phyloP scores from a whole-genome alignment of 2,797 vertebrate species.

The Enteromius mattozi region DNA sequence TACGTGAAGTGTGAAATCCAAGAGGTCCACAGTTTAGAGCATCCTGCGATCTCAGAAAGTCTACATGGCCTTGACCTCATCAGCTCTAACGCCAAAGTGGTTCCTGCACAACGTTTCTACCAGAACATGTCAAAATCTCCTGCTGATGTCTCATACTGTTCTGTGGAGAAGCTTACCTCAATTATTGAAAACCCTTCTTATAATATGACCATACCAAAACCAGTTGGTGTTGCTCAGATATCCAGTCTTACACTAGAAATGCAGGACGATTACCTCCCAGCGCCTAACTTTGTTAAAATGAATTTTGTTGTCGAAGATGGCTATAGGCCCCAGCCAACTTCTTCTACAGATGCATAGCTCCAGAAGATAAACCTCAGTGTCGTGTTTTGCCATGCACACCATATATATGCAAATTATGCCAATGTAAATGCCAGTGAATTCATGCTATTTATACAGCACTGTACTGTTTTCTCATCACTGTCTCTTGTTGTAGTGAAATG shows the following conservation, averaged over 20 bases:
- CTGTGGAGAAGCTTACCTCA: background rate
- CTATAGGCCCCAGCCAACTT: conserved; percentile 2
- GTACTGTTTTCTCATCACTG: background rate
- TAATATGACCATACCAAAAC: background rate
- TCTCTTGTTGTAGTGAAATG: background rate
- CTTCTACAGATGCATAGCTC: background rate
- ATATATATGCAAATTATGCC: background rate
- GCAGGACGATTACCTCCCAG: conserved; percentile 22
- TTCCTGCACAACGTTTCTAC: background rate
- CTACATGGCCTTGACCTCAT: background rate
- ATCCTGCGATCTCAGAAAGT: background rate
- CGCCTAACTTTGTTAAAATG: background rate
- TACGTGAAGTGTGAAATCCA: conserved; percentile 31
- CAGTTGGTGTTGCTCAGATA: background rate
- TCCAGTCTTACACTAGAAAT: conserved; percentile 30
- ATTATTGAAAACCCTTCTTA: conserved; percentile 54
- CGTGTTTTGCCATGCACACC: background rate
- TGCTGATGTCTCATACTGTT: background rate
- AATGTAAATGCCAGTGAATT: background rate
- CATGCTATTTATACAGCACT: background rate
- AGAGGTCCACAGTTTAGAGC: background rate
- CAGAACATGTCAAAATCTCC: background rate
- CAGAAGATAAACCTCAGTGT: background rate
- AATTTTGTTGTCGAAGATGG: background rate
- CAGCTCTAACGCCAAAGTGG: background rate